Conservation (phyloP, 2,113 vertebrate genomes). For the Percina caprodes region DNA sequence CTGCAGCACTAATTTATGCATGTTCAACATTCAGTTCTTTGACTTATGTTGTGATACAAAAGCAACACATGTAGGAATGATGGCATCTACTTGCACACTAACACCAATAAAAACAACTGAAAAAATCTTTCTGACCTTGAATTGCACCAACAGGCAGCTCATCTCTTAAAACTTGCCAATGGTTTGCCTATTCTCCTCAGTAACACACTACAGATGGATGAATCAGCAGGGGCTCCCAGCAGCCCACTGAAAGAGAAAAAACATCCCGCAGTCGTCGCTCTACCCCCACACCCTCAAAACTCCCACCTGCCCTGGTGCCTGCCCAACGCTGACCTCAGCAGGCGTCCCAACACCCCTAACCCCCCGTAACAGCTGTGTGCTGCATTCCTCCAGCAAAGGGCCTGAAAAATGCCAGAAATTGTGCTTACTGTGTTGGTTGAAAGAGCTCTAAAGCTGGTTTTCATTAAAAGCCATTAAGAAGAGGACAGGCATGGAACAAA, state of each 20-base stretch:
- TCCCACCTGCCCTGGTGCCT: conserved; percentile 76
- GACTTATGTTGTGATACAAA: neutral
- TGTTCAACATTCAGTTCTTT: conserved; percentile 6
- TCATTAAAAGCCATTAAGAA: conserved; percentile 75
- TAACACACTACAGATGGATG: conserved; percentile 73
- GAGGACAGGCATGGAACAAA: conserved; percentile 71
- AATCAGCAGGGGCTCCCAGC: conserved; percentile 53
- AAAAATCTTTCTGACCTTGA: conserved; percentile 58
- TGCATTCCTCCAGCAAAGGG: conserved; percentile 73
- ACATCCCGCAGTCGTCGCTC: conserved; percentile 49
- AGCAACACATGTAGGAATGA: conserved; percentile 19
- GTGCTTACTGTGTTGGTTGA: conserved; percentile 72
- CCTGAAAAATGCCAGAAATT: conserved; percentile 79
- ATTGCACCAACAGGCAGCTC: conserved; percentile 20
- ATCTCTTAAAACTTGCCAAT: conserved; percentile 47
- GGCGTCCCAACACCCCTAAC: conserved; percentile 56
- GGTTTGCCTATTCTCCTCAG: conserved; percentile 40
- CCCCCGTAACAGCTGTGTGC: conserved; percentile 77
- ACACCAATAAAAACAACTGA: conserved; percentile 11
- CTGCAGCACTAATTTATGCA: neutral
- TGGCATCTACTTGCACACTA: conserved; percentile 30
- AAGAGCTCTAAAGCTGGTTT: conserved; percentile 73
- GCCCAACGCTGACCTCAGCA: conserved; percentile 79
- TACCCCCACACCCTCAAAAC: conserved; percentile 64
- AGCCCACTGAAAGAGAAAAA: conserved; percentile 49